Conservation (phyloP, 2,797 vertebrate species). For the Rhabdophis nuchalis region DNA sequence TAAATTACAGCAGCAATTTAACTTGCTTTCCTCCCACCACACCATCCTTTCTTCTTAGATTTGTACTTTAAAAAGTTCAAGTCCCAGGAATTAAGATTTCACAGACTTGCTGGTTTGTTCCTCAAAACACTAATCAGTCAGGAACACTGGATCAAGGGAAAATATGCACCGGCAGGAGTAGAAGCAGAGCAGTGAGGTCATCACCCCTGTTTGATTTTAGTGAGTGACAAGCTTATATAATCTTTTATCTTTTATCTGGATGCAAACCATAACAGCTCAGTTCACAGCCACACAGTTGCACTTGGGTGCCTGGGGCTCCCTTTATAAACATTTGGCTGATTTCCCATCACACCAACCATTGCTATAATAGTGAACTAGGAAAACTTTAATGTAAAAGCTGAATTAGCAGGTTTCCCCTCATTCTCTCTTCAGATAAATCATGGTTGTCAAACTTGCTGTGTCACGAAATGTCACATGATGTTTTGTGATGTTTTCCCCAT, state of each 20-base stretch:
- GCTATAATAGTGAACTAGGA: conserved; percentile 22
- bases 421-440: accelerated
- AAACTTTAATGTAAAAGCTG: not conserved
- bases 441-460: too few relatives aligned
- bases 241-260: conserved; percentile 29
- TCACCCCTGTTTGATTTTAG: conserved; percentile 21
- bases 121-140: not conserved
- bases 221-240: conserved; percentile 12
- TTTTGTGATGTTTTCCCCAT: too few relatives aligned
- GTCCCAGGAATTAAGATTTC: not conserved
- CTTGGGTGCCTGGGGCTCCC: not conserved
- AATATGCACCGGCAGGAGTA: not conserved
- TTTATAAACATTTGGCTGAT: conserved; percentile 24
- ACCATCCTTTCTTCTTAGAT: not conserved
- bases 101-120: not conserved
- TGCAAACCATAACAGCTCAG: conserved; percentile 26
- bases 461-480: too few relatives aligned
- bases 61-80: not conserved
- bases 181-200: conserved; percentile 32
- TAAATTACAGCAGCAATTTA: conserved; percentile 7
- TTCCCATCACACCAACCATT: conserved; percentile 21
- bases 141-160: conserved; percentile 4
- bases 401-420: not conserved
- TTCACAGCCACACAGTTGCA: conserved; percentile 29
- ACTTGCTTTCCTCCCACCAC: not conserved